phyloP scores from a whole-genome alignment of 2,888 invertebrate genomes.

The Diplazon laetatorius region DNA sequence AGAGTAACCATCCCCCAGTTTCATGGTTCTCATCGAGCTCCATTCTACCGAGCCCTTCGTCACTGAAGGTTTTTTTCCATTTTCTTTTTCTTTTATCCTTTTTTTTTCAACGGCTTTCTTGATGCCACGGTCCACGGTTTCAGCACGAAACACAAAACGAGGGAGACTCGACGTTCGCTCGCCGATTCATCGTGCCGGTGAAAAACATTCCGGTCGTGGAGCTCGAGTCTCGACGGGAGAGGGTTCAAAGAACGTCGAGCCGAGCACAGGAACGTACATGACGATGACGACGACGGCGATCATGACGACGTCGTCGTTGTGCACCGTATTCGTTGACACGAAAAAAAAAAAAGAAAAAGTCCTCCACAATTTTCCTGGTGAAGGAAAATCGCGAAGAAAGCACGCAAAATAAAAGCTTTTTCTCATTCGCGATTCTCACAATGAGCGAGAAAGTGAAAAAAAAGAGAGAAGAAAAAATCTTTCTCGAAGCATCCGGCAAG shows the following conservation, averaged over 20 bases:
- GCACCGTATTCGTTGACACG: conserved; percentile 32
- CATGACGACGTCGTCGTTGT: conserved; percentile 13
- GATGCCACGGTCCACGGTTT: conserved; percentile 6
- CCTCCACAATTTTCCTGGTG: conserved; percentile 19
- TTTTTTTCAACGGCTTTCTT: background rate
- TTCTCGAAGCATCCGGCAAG: background rate
- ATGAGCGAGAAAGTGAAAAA: background rate
- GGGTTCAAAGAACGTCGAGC: conserved; percentile 52
- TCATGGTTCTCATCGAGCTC: conserved; percentile 28
- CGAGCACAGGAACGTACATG: conserved; percentile 13
- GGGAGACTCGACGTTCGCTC: conserved; percentile 28
- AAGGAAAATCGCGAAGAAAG: background rate
- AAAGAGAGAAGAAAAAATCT: background rate
- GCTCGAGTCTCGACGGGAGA: conserved; percentile 23
- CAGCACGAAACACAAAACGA: conserved; percentile 50
- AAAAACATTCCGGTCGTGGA: conserved; percentile 16
- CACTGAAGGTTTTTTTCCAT: background rate
- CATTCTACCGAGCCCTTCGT: conserved; percentile 40
- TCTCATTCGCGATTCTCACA: conserved; percentile 10
- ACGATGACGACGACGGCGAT: conserved; percentile 4
- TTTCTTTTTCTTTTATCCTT: background rate
- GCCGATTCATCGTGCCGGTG: conserved; percentile 54
- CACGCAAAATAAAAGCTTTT: conserved; percentile 28
- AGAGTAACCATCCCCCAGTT: too few relatives aligned
- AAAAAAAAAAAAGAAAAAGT: too few relatives aligned